phyloP scores from a whole-genome alignment of 2,888 invertebrate species.

The Chrysotoxum bicinctum region DNA sequence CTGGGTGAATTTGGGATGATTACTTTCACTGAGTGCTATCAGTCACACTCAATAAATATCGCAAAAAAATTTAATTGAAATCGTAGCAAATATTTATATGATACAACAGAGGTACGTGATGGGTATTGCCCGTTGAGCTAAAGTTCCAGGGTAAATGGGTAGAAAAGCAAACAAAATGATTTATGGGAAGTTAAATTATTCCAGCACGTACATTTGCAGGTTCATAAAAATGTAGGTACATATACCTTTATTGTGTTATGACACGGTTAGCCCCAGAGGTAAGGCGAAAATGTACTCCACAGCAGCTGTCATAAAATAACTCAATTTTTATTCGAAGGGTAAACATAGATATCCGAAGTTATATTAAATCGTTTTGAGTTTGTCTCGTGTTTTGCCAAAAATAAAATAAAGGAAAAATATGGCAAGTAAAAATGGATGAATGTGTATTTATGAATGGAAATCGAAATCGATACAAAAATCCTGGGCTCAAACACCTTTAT shows the following conservation, averaged over 20 bases:
- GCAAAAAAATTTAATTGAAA: not conserved
- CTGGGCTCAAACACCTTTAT: not conserved
- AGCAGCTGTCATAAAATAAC: constrained; percentile 18
- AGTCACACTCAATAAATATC: not conserved
- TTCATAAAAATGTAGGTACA: constrained; percentile 11
- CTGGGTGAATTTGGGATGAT: not conserved
- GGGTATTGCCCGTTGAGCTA: too few species aligned
- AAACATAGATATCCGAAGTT: not conserved
- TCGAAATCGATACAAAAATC: not conserved
- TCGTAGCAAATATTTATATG: constrained; percentile 19
- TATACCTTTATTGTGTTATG: not conserved
- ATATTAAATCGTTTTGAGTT: not conserved
- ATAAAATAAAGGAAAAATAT: not conserved
- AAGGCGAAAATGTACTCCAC: not conserved
- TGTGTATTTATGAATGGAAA: constrained; percentile 28
- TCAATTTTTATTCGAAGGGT: not conserved
- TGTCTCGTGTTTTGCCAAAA: not conserved
- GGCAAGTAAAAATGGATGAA: not conserved
- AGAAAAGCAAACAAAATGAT: constrained; percentile 7
- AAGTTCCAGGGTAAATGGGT: not conserved
- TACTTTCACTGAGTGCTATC: not conserved
- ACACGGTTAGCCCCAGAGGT: not conserved
- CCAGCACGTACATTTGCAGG: not conserved
- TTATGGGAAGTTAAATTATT: constrained; percentile 34
- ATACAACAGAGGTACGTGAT: not conserved